phyloP scores from a whole-genome alignment of 2,113 vertebrate genomes.

The Solenodon paradoxus region DNA sequence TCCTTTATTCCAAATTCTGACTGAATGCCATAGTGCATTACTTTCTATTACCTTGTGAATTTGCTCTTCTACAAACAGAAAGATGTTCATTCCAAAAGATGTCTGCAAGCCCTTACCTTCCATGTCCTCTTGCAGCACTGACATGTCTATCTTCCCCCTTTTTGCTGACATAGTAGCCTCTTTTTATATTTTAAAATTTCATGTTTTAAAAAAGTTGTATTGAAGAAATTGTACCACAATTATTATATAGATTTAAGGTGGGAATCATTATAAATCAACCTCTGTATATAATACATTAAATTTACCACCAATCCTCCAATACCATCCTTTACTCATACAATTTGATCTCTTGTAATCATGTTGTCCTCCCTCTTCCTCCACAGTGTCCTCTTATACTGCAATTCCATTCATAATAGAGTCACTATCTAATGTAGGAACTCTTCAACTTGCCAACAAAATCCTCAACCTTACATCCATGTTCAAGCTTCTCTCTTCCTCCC shows the following conservation, averaged over 20 bases:
- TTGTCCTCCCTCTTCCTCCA: no score
- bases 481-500: background rate
- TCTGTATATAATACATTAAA: no score
- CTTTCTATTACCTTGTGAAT: background rate
- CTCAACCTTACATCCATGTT: background rate
- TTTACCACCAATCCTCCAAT: no score
- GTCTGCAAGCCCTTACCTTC: background rate
- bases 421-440: accelerated
- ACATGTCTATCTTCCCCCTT: background rate
- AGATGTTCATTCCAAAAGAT: background rate
- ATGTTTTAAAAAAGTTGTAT: no score
- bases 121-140: background rate
- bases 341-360: no score
- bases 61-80: background rate
- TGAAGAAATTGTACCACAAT: no score
- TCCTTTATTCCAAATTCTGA: background rate
- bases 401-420: background rate
- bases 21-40: no score
- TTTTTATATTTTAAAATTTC: no score
- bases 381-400: background rate
- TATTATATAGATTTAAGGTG: no score
- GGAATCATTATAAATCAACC: no score
- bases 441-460: background rate
- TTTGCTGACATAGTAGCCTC: background rate
- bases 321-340: no score